These are phyloP conservation scores for Habrosyne pyritoides DNA, from an alignment of 2,888 invertebrate species.

Conservation along the genomic window DNA sequence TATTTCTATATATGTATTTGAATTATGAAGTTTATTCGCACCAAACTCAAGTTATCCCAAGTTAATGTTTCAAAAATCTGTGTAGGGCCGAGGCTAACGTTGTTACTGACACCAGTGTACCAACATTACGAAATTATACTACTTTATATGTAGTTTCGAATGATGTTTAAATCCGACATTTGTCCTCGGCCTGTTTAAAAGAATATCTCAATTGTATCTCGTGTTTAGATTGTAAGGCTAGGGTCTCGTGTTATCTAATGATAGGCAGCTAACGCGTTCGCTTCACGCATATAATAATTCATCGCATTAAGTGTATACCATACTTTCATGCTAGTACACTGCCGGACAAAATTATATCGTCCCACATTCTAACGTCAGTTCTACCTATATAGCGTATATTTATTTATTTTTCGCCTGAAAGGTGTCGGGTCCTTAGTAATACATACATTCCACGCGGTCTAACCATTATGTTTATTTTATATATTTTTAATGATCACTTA, in stretches of 20 bases:
- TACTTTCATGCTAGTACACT: conserved; percentile 31
- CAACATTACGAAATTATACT: background rate
- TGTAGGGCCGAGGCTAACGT: conserved; percentile 32
- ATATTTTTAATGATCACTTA: conserved; percentile 9
- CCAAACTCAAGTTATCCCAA: conserved; percentile 51
- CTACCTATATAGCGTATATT: conserved; percentile 48
- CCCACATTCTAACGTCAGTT: conserved; percentile 28
- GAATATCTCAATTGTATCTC: conserved; percentile 56
- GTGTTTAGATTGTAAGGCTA: conserved; percentile 73
- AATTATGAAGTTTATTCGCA: conserved; percentile 56
- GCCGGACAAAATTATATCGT: conserved; percentile 21
- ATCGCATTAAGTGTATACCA: conserved; percentile 37
- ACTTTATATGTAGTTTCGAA: background rate
- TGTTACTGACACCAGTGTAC: background rate
- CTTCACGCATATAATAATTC: conserved; percentile 65
- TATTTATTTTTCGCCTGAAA: conserved; percentile 74
- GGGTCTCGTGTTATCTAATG: conserved; percentile 79
- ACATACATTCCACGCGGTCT: conserved; percentile 79
- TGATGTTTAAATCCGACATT: too few species aligned
- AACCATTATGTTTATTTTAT: conserved; percentile 73
- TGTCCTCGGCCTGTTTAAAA: conserved; percentile 26
- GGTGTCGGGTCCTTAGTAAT: conserved; percentile 76
- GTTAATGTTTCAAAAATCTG: conserved; percentile 51
- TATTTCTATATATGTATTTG: conserved; percentile 40
- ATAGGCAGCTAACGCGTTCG: conserved; percentile 76